phyloP scores from a whole-genome alignment of 1,140 invertebrate species.

The Belonocnema kinseyi region DNA sequence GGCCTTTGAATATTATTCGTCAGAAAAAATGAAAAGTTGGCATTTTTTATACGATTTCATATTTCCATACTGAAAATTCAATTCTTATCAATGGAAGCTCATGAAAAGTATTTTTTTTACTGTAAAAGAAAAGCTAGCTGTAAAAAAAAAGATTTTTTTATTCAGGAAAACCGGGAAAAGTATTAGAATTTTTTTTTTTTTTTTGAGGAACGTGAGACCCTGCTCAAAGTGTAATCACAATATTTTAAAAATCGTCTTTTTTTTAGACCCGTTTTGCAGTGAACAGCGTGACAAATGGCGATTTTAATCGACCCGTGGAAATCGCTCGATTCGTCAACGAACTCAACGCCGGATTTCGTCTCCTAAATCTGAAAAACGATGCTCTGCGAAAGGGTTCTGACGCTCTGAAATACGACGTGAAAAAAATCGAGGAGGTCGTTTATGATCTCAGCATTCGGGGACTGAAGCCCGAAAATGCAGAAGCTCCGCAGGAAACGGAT shows the following conservation, averaged over 20 bases:
- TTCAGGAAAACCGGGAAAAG: too few relatives aligned
- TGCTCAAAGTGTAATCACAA: background rate
- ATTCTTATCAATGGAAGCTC: too few relatives aligned
- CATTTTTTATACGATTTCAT: too few relatives aligned
- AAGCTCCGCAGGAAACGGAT: slow-evolving; percentile 36
- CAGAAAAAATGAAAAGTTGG: too few relatives aligned
- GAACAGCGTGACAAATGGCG: slow-evolving; percentile 91
- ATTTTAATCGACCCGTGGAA: slow-evolving; percentile 86
- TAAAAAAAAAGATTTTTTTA: too few relatives aligned
- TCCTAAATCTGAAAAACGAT: slow-evolving; percentile 95
- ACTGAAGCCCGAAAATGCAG: slow-evolving; percentile 74
- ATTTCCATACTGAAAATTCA: too few relatives aligned
- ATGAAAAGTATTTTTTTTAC: too few relatives aligned
- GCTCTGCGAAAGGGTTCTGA: slow-evolving; percentile 91
- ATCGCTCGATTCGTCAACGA: slow-evolving; percentile 92
- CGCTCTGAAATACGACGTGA: slow-evolving; percentile 93
- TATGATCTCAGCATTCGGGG: slow-evolving; percentile 94
- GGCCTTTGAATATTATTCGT: too few relatives aligned
- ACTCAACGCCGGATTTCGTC: slow-evolving; percentile 89
- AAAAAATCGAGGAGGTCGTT: slow-evolving; percentile 96
- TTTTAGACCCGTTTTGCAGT: slow-evolving; percentile 86
- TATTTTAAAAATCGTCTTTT: slow-evolving; percentile 40
- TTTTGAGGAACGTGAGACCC: too few relatives aligned
- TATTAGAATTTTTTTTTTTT: too few relatives aligned
- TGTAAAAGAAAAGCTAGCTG: too few relatives aligned